Base-by-base conservation (phyloP, 1,140 invertebrate genomes). In the Drosophila santomea region DNA sequence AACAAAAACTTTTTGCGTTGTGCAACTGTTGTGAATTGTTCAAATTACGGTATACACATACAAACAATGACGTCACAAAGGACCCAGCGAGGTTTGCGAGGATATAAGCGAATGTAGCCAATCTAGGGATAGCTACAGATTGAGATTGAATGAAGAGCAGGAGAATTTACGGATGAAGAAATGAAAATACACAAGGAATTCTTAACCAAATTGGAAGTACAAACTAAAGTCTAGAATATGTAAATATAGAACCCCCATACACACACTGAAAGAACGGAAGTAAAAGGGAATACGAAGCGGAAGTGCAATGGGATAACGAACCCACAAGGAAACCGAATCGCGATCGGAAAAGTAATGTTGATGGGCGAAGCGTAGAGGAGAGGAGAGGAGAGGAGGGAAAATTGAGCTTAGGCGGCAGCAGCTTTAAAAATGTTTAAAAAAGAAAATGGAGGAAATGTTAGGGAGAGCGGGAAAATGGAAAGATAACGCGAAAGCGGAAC, bases 131-230 rank as follows among this genome's bases (percentile, higher is more conserved):
- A 12, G 68, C 47, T 54, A 59, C 55, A 63, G 35, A 57, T 20
- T 47, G 47, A 58, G 59, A 71, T 35, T 38, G 43, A 48, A 60
- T 38, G 43, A 48, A 57, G 54, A 43, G 23, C 32, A 71, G 64
- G 41, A 68, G 17, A 66, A 79, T 48, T 67, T 61, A 71, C 50
- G 59, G 44, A 80, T 47, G 74, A 71, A 61, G 79, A 73, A 73
- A 88, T 51, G 60, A 89, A 86, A 88, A 80, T 88, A 86, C 83
- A 86, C 83, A 86, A 89, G 83, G 83, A 86, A 88, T 88, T 86
- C 85, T 88, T 88, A 88, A 89, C 84, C 84, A 86, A 89, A 89
- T 89, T 89, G 84, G 84, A 89, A 89, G 84, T 89, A 89, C 84
- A 89, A 89, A 89, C 85, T 89, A 88, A 82, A 89, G 78, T 83